These are phyloP conservation scores for Osmerus eperlanus DNA, from an alignment of 2,113 vertebrate species.

Conservation along the genomic window DNA sequence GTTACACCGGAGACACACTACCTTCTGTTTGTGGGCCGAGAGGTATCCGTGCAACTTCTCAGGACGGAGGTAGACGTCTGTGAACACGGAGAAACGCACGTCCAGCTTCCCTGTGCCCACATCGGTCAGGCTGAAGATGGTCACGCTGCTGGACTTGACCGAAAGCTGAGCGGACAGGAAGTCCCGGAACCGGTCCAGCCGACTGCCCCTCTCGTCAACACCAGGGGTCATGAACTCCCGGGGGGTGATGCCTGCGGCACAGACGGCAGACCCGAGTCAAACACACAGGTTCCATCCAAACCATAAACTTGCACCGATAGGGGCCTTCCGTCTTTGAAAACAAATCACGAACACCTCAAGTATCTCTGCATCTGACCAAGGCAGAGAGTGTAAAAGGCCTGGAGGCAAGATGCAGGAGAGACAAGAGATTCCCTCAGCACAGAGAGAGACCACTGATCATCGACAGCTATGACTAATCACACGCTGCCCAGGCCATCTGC, in stretches of 20 bases:
- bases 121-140: slow-evolving; percentile 74
- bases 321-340: too few relatives aligned
- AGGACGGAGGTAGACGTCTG: slow-evolving; percentile 67
- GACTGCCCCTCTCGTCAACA: slow-evolving; percentile 59
- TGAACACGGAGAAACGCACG: slow-evolving; percentile 71
- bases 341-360: too few relatives aligned
- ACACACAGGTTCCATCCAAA: neutral
- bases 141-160: slow-evolving; percentile 65
- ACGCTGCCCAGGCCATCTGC: too few relatives aligned
- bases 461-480: too few relatives aligned
- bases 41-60: slow-evolving; percentile 78
- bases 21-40: slow-evolving; percentile 70
- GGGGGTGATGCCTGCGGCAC: slow-evolving; percentile 75
- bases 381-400: too few relatives aligned
- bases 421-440: too few relatives aligned
- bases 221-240: slow-evolving; percentile 77
- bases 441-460: too few relatives aligned
- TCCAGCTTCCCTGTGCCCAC: slow-evolving; percentile 66
- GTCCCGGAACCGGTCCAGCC: slow-evolving; percentile 70
- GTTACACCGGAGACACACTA: slow-evolving; percentile 36
- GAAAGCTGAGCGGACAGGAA: slow-evolving; percentile 73
- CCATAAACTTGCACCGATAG: too few relatives aligned
- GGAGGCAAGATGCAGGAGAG: too few relatives aligned
- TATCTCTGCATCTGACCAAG: too few relatives aligned
- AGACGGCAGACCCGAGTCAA: slow-evolving; percentile 23